Base-by-base conservation (phyloP, 1,140 invertebrate genomes). In the Belonocnema kinseyi region DNA sequence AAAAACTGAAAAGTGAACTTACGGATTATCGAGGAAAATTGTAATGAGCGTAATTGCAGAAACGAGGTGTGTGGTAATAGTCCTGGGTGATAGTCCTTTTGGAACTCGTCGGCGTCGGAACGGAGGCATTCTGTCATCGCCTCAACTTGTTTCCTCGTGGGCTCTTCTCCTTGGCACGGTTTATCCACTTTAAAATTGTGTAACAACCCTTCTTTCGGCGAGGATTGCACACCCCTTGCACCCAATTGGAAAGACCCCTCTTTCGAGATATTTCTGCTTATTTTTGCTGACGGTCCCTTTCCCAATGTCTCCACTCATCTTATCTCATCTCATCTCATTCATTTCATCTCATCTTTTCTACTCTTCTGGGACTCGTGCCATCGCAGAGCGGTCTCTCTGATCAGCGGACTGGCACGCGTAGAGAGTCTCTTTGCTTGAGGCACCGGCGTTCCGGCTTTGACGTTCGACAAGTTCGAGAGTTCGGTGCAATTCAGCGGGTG, bases 61-160 rank as follows among this genome's bases (percentile, higher is more conserved):
- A 75, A 80, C 84, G 73, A 87, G 79, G 51, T 85, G 84, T 61
- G 80, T 40, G 74, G 82, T 76, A 78, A 85, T 82, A 75, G 70
- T 83, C 82, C 84, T 85, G 72, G 85, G 82, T 76, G 83, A 84
- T 75, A 85, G 83, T 87, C 88, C 85, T 85, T 85, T 86, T 82
- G 84, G 84, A 86, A 86, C 87, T 84, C 85, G 84, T 85, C 83
- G 83, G 85, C 85, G 84, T 88, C 85, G 85, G 83, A 84, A 86
- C 85, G 89, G 81, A 88, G 88, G 90, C 90, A 91, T 91, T 84
- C 88, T 91, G 87, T 91, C 90, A 91, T 91, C 86, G 89, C 90
- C 90, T 86, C 88, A 83, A 82, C 82, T 73, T 83, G 58, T 75
- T 74, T 85, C 77, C 81, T 84, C 80, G 76, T 81, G 83, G 83